Percentiles rank a stretch among this genome's conserved stretches.
Conservation (phyloP, 1,140 invertebrate species). For the Caenorhabditis brenneri region DNA sequence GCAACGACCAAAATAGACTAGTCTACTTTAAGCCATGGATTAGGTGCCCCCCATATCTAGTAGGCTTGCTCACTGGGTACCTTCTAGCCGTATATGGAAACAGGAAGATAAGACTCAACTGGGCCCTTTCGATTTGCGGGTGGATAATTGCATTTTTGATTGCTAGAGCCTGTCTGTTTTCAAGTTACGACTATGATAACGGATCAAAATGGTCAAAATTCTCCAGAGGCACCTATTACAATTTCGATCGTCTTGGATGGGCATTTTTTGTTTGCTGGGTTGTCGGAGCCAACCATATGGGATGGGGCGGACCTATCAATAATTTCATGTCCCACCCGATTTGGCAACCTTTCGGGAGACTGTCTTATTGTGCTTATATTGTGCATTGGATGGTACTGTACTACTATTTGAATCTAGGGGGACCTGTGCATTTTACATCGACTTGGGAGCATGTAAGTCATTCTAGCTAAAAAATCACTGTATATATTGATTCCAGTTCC, state of each 20-base stretch:
- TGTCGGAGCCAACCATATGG: conserved; percentile 42
- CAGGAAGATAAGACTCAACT: background rate
- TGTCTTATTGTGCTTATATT: conserved; percentile 52
- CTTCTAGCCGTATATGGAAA: conserved; percentile 22
- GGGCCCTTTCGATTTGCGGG: background rate
- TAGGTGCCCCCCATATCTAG: background rate
- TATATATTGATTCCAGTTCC: background rate
- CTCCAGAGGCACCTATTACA: conserved; percentile 46
- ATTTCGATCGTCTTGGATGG: conserved; percentile 54
- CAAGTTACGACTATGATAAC: background rate
- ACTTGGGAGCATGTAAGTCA: background rate
- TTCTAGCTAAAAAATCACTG: too few species aligned
- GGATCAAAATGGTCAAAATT: conserved; percentile 42
- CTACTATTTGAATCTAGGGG: conserved; percentile 33
- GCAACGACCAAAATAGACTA: background rate
- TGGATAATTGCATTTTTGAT: conserved; percentile 44
- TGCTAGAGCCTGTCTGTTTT: conserved; percentile 44
- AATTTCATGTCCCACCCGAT: conserved; percentile 53
- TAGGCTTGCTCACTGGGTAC: conserved; percentile 27
- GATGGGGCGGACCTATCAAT: conserved; percentile 53
- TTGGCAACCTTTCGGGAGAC: conserved; percentile 48
- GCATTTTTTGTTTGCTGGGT: conserved; percentile 43
- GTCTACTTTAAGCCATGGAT: background rate
- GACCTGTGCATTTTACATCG: background rate
- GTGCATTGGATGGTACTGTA: conserved; percentile 47